Evolutionary conservation across 2,113 vertebrate genomes (phyloP).

Genomic region (Mormoops blainvillei): DNA sequence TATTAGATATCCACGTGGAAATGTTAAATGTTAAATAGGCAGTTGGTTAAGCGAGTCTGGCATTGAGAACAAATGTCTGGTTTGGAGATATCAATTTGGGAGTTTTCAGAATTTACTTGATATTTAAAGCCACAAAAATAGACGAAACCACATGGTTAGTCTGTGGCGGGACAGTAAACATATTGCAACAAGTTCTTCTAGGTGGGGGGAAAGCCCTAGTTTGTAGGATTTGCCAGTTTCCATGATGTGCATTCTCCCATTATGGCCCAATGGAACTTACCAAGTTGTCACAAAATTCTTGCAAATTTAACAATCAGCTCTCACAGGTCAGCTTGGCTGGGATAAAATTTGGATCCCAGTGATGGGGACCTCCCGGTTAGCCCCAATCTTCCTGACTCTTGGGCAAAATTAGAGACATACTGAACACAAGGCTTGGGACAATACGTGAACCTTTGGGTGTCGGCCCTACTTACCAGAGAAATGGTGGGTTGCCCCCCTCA

Average conservation of each 20-base stretch:
- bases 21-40: neutral
- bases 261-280: neutral
- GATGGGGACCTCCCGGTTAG: neutral
- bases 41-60: neutral
- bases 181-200: too few relatives aligned
- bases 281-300: neutral
- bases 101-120: neutral
- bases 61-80: neutral
- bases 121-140: neutral
- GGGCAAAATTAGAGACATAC: neutral
- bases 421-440: neutral
- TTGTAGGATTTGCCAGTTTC: too few relatives aligned
- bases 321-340: neutral
- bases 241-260: neutral
- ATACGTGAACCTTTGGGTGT: neutral
- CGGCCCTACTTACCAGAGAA: neutral
- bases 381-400: neutral
- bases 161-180: neutral
- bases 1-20: too few relatives aligned
- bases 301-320: neutral
- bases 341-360: neutral
- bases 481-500: neutral
- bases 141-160: neutral
- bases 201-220: too few relatives aligned
- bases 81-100: neutral